Percentiles rank a stretch among this genome's conserved stretches.
These are phyloP conservation scores for Archocentrus centrarchus DNA, from an alignment of 2,113 vertebrate species.

Conservation along the genomic window DNA sequence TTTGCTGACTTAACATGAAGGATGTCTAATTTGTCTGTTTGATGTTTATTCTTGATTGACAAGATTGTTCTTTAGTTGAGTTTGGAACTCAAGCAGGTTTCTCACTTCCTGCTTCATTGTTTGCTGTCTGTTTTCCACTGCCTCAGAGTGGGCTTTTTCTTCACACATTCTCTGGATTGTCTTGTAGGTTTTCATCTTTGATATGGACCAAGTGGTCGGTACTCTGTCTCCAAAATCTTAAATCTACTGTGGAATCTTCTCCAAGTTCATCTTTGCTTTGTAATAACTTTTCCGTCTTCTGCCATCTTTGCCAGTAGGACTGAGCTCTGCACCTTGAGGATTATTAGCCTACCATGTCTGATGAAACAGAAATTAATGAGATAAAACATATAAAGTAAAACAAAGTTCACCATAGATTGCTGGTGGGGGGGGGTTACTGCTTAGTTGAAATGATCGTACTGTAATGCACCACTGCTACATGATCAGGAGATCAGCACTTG, in stretches of 20 bases:
- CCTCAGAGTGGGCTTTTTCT: background rate
- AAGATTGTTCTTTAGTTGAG: background rate
- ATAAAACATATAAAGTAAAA: background rate
- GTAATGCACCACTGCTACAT: background rate
- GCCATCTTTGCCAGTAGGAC: background rate
- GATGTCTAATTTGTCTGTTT: background rate
- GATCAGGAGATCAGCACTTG: background rate
- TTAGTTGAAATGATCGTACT: background rate
- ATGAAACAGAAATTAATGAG: background rate
- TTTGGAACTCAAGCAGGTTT: background rate
- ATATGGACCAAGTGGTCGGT: background rate
- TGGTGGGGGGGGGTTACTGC: background rate
- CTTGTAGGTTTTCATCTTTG: background rate
- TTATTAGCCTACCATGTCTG: background rate
- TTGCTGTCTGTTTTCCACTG: background rate
- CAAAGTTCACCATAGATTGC: background rate
- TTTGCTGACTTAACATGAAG: background rate
- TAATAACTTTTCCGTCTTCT: background rate
- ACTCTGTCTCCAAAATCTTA: background rate
- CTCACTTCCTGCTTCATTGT: background rate
- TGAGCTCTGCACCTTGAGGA: background rate
- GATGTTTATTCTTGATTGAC: background rate
- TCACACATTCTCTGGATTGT: background rate
- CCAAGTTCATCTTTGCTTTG: background rate
- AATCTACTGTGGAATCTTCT: background rate